Conservation (phyloP, 2,797 vertebrate species). For the Aplochiton taeniatus region DNA sequence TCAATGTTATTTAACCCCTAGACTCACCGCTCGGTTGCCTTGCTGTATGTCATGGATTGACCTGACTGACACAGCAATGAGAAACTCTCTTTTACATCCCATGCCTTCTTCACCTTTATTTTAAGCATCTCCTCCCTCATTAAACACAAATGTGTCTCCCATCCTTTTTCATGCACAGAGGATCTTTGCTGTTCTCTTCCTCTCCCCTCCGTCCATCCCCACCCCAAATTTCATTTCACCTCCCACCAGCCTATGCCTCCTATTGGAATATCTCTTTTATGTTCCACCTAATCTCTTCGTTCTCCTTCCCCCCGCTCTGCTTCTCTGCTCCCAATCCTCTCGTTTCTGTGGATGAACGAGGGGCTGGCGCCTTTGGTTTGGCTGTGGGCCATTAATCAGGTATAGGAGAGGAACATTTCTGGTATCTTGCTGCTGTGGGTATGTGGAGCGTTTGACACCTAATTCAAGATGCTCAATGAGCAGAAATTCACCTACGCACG, state of each 20-base stretch:
- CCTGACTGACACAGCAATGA: slow-evolving; percentile 15
- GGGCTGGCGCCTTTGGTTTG: slow-evolving; percentile 43
- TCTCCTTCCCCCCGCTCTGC: slow-evolving; percentile 5
- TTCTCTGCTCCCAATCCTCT: not conserved
- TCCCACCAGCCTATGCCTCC: not conserved
- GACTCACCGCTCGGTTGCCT: slow-evolving; percentile 4
- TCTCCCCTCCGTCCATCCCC: not conserved
- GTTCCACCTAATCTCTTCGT: not conserved
- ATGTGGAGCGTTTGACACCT: slow-evolving; percentile 3
- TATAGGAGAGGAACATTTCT: not conserved
- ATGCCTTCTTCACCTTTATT: not conserved
- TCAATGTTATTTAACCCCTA: slow-evolving; percentile 26
- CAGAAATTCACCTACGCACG: slow-evolving; percentile 16
- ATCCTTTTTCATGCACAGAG: not conserved
- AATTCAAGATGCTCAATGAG: slow-evolving; percentile 23
- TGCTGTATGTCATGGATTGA: slow-evolving; percentile 6
- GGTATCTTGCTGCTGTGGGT: not conserved
- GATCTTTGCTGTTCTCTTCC: not conserved
- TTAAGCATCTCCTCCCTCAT: not conserved
- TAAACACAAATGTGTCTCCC: not conserved
- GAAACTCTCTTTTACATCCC: not conserved
- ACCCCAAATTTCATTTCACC: too few relatives aligned
- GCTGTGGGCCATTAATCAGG: slow-evolving; percentile 41
- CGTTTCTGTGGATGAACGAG: slow-evolving; percentile 4
- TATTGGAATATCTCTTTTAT: not conserved